Base-by-base conservation (phyloP, 2,888 invertebrate species). In the Drosophila engyochracea region DNA sequence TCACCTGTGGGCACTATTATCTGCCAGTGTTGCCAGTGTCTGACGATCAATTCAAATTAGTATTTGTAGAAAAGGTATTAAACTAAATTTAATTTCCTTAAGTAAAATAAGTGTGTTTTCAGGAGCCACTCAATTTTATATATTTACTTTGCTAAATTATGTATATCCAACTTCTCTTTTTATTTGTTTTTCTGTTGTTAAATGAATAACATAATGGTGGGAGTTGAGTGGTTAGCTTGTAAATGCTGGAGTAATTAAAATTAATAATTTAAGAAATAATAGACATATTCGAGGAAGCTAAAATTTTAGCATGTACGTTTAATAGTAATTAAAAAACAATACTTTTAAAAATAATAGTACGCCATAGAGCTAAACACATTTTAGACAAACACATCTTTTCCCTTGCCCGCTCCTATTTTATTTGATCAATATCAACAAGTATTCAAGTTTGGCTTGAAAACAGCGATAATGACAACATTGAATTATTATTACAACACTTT, bases 1-100 rank as follows among this genome's bases (percentile, higher is more conserved):
- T 60, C 53, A 66, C 41, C 51, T 79, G 41, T 53, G 22, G 39
- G 28, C 39, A 30, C 14, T 58, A 51, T 47, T 60, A 22, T 35
- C 7, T 16, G 30, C 0, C 35, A 57, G 41, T 69, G 58, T 12
- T 69, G 69, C 2, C n/a, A 19, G 6, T 9, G 47, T 25, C 30
- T 39, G n/a, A 16, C 19, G 16, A 31, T 12, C 10, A 25, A 31
- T 25, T n/a, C 10, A 59, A 22, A 16, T 22, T 25, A 33, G 2
- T 25, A 14, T 30, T 28, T 19, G 2, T 31, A 28, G n/a, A 22
- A 22, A 9, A 58, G 1, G 7, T 25, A 14, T 44, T 44, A 41
- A 44, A n/a, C 25, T 63, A n/a, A 4, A 6, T 33, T n/a, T 4
- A 0, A 19, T 28, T 51, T 16, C 2, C 22, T 12, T 4, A 7